Percentiles rank a stretch among this genome's conserved stretches.
phyloP scores from a whole-genome alignment of 2,888 invertebrate species.

The Acrocera orbiculus region DNA sequence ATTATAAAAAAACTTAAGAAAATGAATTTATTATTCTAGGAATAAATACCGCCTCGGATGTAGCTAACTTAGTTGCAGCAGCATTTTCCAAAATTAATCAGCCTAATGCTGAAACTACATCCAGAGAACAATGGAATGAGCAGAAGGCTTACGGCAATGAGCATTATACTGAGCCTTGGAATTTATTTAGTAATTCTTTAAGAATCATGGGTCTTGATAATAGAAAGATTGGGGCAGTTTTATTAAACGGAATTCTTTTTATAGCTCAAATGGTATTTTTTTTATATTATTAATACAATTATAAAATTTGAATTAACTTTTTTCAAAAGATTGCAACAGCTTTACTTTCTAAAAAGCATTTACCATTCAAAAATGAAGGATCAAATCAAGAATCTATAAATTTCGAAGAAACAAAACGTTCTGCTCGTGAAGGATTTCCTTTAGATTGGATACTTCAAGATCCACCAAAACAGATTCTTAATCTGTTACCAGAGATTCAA shows the following conservation, averaged over 20 bases:
- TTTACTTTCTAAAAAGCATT: neutral
- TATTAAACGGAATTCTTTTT: constrained; percentile 66
- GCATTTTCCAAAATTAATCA: too few species aligned
- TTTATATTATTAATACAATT: neutral
- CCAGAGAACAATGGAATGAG: constrained; percentile 4
- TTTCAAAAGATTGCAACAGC: neutral
- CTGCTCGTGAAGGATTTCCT: constrained; percentile 28
- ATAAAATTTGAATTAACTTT: neutral
- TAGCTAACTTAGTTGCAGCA: constrained; percentile 41
- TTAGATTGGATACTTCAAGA: constrained; percentile 47
- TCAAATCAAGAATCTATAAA: neutral
- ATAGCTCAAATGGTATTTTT: constrained; percentile 61
- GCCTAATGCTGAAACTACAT: constrained; percentile 7
- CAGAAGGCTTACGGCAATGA: neutral
- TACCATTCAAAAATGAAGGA: too few species aligned
- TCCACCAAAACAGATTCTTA: constrained; percentile 37
- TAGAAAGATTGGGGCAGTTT: constrained; percentile 60
- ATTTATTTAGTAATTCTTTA: constrained; percentile 35
- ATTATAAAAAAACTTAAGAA: too few species aligned
- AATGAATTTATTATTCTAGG: too few species aligned
- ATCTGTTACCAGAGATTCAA: constrained; percentile 40
- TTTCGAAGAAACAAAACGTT: constrained; percentile 12
- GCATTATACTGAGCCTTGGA: constrained; percentile 7
- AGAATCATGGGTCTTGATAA: constrained; percentile 58
- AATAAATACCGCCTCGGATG: constrained; percentile 36